Evolutionary conservation across 2,113 vertebrate species (phyloP).

Genomic region (Aptenodytes forsteri): DNA sequence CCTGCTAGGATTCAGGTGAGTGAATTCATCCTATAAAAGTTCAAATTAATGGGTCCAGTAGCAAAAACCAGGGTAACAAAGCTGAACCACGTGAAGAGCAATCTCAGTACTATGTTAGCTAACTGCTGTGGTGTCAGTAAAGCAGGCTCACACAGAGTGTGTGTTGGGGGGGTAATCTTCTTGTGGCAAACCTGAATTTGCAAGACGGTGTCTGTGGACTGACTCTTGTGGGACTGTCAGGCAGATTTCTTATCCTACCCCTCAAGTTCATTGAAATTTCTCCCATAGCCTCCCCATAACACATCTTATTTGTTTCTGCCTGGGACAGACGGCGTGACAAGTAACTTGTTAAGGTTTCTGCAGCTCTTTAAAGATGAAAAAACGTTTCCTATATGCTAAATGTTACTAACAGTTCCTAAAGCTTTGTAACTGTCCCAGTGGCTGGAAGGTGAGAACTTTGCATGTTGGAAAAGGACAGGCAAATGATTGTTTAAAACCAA

Average conservation of each 20-base stretch:
- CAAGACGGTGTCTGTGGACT: background rate
- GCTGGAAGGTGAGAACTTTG: background rate
- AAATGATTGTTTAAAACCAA: background rate
- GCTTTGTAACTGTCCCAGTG: background rate
- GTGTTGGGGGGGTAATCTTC: background rate
- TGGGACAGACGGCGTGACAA: background rate
- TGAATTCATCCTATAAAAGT: background rate
- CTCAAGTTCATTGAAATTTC: background rate
- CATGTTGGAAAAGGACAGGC: background rate
- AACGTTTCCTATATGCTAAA: background rate
- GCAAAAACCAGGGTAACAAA: background rate
- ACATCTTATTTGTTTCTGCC: background rate
- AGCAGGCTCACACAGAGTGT: background rate
- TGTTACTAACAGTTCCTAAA: background rate
- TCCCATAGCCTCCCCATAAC: background rate
- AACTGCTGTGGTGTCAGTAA: background rate
- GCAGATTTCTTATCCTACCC: background rate
- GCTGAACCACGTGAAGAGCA: background rate
- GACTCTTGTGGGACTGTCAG: background rate
- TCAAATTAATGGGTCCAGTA: background rate
- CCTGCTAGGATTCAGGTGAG: slow-evolving; percentile 29
- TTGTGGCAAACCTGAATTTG: background rate
- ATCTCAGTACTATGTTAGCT: background rate
- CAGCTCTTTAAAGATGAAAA: background rate
- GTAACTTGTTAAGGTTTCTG: background rate